Conservation (phyloP, 2,888 invertebrate species). For the Cephus pygmeus region DNA sequence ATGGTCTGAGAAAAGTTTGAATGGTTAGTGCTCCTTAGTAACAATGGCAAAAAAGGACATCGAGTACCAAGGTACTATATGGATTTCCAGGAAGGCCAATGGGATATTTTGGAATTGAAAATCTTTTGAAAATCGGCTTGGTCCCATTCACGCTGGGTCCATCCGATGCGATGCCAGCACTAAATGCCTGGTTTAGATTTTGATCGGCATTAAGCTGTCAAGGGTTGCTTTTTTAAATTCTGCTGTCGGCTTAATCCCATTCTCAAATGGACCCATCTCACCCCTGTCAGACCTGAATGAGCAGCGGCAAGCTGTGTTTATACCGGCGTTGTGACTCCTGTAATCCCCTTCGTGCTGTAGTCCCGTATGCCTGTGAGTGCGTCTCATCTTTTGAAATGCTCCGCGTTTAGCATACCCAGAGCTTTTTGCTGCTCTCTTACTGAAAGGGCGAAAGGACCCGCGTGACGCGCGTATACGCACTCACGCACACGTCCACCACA, state of each 20-base stretch:
- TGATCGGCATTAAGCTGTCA: conserved; percentile 63
- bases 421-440: conserved; percentile 24
- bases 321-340: conserved; percentile 49
- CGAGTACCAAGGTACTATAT: not conserved
- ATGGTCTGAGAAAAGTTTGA: not conserved
- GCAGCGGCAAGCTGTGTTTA: conserved; percentile 51
- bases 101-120: not conserved
- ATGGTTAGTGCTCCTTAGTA: not conserved
- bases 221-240: conserved; percentile 55
- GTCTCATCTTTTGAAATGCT: conserved; percentile 34
- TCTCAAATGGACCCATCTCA: conserved; percentile 50
- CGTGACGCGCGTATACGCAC: not conserved
- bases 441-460: not conserved
- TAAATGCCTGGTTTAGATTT: conserved; percentile 58
- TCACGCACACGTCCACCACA: conserved; percentile 29
- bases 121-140: conserved; percentile 25
- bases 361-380: conserved; percentile 13
- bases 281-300: conserved; percentile 47
- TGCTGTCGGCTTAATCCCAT: conserved; percentile 56
- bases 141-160: conserved; percentile 2
- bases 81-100: not conserved
- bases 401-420: conserved; percentile 35
- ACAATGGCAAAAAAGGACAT: not conserved
- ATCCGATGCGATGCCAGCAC: conserved; percentile 22
- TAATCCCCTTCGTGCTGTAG: conserved; percentile 30